Evolutionary conservation across 2,113 vertebrate genomes (phyloP), one percentile per base, ranked within the genome.

Genomic region (Xiphophorus maculatus): DNA sequence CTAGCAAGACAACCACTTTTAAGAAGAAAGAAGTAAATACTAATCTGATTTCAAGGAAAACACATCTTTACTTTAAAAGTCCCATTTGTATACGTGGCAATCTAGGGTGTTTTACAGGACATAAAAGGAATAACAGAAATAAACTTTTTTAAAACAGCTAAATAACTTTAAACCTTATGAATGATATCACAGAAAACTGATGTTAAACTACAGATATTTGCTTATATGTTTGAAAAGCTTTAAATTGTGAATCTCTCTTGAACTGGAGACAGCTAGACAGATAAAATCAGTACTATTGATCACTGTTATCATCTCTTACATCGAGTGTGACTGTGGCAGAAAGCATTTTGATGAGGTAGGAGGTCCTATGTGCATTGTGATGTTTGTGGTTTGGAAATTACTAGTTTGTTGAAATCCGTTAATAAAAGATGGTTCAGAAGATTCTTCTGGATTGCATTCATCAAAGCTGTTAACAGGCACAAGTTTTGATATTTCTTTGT

Each of bases 381-480:
- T 48, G 29, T 60, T 35, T 60, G 25, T 35, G 14, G 22, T 35
- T 54, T 3, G 37, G 13, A 61, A 61, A 61, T 61, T 3, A 61
- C 33, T 37, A 27, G 22, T 61, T 35, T 71, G 33, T 5, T n/a
- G 33, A 33, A 66, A 35, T 11, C 33, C 1, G 0, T 40, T n/a
- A 40, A 8, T 48, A 44, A 68, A 29, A 69, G 19, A 22, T 17
- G 30, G 25, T 19, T 12, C 44, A 69, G 44, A 14, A 51, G 11
- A 30, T 32, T 54, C 32, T 69, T 28, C 35, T 66, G 44, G 27
- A 25, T 25, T 35, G 32, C 9, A 28, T 7, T 54, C 27, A 51
- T 60, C 33, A 69, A 61, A 73, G 61, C 61, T 32, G 29, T 28
- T n/a, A 35, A 51, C 71, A 64, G 32, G 29, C 61, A 48, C 2